Conservation (phyloP, 2,797 vertebrate genomes). For the Poecilia velifera region DNA sequence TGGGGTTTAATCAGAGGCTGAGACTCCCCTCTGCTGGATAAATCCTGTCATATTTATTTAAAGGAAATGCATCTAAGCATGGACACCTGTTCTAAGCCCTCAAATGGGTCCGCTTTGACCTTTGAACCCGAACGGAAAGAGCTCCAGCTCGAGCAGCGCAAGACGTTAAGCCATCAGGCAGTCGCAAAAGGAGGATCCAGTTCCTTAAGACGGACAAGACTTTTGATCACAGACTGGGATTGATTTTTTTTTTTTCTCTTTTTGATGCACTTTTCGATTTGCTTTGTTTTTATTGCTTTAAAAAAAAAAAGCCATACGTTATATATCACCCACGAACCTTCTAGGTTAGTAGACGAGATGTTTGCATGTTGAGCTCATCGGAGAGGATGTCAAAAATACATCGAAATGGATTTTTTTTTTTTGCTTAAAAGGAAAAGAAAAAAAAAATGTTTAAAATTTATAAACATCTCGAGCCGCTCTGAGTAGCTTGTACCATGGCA, state of each 20-base stretch:
- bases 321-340: conserved; percentile 80
- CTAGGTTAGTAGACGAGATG: conserved; percentile 78
- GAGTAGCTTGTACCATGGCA: conserved; percentile 84
- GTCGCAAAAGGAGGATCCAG: conserved; percentile 49
- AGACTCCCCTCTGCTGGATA: conserved; percentile 64
- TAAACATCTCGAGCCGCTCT: conserved; percentile 75
- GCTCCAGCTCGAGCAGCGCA: conserved; percentile 48
- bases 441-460: conserved; percentile 14
- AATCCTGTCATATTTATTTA: conserved; percentile 82
- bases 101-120: conserved; percentile 59
- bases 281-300: conserved; percentile 82
- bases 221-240: conserved; percentile 80
- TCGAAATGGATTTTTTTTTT: conserved; percentile 31
- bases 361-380: conserved; percentile 84
- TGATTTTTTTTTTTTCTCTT: conserved; percentile 69
- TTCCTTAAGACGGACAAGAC: conserved; percentile 58
- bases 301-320: conserved; percentile 87
- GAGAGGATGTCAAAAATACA: conserved; percentile 74
- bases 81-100: conserved; percentile 62
- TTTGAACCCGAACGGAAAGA: conserved; percentile 58
- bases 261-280: conserved; percentile 89
- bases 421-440: conserved; percentile 50
- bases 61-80: conserved; percentile 66
- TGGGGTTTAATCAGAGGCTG: conserved; percentile 45
- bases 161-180: conserved; percentile 59